These are phyloP conservation scores for Aphelinus atriplicis DNA, from an alignment of 1,140 invertebrate genomes.

Conservation along the genomic window DNA sequence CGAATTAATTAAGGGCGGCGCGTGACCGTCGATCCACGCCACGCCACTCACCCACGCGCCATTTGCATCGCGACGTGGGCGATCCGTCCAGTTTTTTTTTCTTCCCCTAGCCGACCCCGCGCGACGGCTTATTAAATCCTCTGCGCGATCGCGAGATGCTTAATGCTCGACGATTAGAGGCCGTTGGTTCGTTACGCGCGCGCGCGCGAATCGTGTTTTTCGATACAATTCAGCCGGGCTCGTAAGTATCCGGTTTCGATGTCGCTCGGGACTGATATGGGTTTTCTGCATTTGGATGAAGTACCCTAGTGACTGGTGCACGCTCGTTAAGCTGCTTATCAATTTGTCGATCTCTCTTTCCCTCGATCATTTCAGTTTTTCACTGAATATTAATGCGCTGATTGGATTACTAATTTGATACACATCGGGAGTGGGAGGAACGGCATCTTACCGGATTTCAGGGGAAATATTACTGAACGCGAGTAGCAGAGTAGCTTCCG, in stretches of 20 bases:
- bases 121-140: conserved; percentile 3
- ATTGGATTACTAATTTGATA: not conserved
- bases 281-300: too few species aligned
- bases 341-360: too few species aligned
- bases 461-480: too few species aligned
- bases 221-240: too few species aligned
- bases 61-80: conserved; percentile 23
- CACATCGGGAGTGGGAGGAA: not conserved
- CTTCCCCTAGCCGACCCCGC: not conserved
- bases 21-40: conserved; percentile 42
- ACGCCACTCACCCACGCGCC: conserved; percentile 48
- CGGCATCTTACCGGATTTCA: not conserved
- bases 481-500: not conserved
- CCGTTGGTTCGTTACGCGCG: not conserved
- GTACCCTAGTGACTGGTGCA: too few species aligned
- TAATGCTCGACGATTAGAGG: conserved; percentile 3
- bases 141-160: not conserved
- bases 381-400: not conserved
- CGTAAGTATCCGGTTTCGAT: too few species aligned
- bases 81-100: not conserved
- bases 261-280: too few species aligned
- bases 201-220: too few species aligned
- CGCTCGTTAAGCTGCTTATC: too few species aligned
- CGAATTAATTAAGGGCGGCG: conserved; percentile 50
- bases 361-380: too few species aligned